Evolutionary conservation across 1,140 invertebrate genomes (phyloP), one percentile per base, ranked within the genome.

Genomic region (Drosophila leontia): DNA sequence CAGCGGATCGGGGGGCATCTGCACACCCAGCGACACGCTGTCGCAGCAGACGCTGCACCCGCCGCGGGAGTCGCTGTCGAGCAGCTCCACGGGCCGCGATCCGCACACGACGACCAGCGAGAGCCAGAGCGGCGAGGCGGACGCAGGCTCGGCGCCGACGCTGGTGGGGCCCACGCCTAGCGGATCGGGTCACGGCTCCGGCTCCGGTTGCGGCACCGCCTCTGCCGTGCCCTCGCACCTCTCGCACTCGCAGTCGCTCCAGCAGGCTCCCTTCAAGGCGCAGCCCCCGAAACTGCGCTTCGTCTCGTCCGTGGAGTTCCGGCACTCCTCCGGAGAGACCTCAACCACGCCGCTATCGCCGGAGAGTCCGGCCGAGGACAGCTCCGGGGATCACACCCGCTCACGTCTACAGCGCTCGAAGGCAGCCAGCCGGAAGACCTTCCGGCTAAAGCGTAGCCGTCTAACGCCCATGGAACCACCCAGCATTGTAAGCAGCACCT

Each of bases 371-470:
- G 95, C 92, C 53, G 95, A 96, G 64, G 95, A 96, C 77, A 95
- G 95, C 87, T 95, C 95, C 1, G 94, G 94, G 41, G 95, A 96
- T 79, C 94, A 93, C 67, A 86, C 90, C n/a, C 75, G 85, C 7
- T 95, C 95, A 77, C 94, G 97, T 19, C 95, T 99, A 50, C 98
- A 99, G 92, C 94, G 98, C 29, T 96, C 98, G 60, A 98, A 98
- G 94, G 98, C 97, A 19, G 97, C 98, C 92, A 98, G 97, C 91
- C 95, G 98, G 74, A 98, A 97, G 93, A 99, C 98, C 1, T 99
- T 99, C 93, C 95, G 98, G 65, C 95, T 97, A 55, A 94, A 96
- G 82, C 96, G 96, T 92, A 97, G 96, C 92, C 94, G 96, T 55
- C 92, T 92, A 9, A 80, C 84, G 19, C 68, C 87, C 11, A 81